Evolutionary conservation across 2,113 vertebrate genomes (phyloP).

Genomic region (Megaleporinus macrocephalus): DNA sequence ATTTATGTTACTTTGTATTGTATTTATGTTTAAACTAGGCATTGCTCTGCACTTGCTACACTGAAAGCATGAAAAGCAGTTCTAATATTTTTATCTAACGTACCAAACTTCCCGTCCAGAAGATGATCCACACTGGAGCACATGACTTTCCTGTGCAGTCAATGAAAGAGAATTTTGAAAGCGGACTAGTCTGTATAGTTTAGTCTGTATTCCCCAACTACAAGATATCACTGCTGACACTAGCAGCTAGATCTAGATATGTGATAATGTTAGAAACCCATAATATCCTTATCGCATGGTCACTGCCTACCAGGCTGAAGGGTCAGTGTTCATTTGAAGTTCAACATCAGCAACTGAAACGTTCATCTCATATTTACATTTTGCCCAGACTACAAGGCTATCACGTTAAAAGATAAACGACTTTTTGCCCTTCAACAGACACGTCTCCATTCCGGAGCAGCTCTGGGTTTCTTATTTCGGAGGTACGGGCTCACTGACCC

Average conservation of each 20-base stretch:
- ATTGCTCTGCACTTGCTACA: too few relatives aligned
- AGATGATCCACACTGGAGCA: too few relatives aligned
- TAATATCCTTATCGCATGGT: slow-evolving; percentile 9
- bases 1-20: too few relatives aligned
- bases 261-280: not conserved
- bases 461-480: slow-evolving; percentile 61
- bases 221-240: not conserved
- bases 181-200: too few relatives aligned
- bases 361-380: slow-evolving; percentile 35
- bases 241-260: not conserved
- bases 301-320: not conserved
- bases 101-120: too few relatives aligned
- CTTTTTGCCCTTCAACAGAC: slow-evolving; percentile 40
- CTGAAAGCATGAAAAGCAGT: too few relatives aligned
- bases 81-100: too few relatives aligned
- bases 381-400: slow-evolving; percentile 56
- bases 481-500: slow-evolving; percentile 4
- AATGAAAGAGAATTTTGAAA: too few relatives aligned
- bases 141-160: too few relatives aligned
- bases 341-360: slow-evolving; percentile 50
- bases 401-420: slow-evolving; percentile 59
- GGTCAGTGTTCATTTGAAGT: slow-evolving; percentile 58
- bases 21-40: too few relatives aligned
- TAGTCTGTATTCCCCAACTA: not conserved
- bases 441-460: slow-evolving; percentile 36